Percentiles rank a stretch among this genome's conserved stretches.
Conservation (phyloP, 2,888 invertebrate genomes). For the Brenthis daphne region DNA sequence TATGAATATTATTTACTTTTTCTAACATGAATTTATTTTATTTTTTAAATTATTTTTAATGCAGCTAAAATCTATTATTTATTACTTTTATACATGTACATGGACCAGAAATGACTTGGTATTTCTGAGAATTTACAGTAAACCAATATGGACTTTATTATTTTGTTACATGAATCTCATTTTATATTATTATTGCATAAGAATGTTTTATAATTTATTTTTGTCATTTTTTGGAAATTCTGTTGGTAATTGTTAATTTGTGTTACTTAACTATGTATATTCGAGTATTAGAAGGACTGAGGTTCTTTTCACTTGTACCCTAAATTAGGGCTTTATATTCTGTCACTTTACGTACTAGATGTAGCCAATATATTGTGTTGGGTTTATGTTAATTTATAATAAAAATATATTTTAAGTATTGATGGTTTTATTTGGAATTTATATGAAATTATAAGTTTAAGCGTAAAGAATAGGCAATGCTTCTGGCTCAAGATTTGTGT, state of each 20-base stretch:
- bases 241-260: conserved; percentile 30
- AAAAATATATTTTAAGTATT: conserved; percentile 74
- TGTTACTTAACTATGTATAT: conserved; percentile 51
- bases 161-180: too few species aligned
- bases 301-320: conserved; percentile 81
- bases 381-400: conserved; percentile 81
- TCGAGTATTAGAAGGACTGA: conserved; percentile 79
- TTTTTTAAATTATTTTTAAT: too few species aligned
- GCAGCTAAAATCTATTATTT: too few species aligned
- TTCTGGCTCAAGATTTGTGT: too few species aligned
- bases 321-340: conserved; percentile 81
- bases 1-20: too few species aligned
- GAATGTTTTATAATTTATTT: not conserved
- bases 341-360: conserved; percentile 69
- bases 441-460: not conserved
- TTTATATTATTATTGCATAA: not conserved
- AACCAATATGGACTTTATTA: too few species aligned
- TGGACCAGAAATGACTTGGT: too few species aligned
- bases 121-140: too few species aligned
- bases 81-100: too few species aligned
- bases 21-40: too few species aligned
- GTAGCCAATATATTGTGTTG: conserved; percentile 78
- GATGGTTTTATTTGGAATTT: conserved; percentile 32
- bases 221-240: conserved; percentile 12
- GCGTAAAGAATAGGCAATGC: not conserved